phyloP scores from a whole-genome alignment of 2,113 vertebrate genomes.

The Podarcis muralis region DNA sequence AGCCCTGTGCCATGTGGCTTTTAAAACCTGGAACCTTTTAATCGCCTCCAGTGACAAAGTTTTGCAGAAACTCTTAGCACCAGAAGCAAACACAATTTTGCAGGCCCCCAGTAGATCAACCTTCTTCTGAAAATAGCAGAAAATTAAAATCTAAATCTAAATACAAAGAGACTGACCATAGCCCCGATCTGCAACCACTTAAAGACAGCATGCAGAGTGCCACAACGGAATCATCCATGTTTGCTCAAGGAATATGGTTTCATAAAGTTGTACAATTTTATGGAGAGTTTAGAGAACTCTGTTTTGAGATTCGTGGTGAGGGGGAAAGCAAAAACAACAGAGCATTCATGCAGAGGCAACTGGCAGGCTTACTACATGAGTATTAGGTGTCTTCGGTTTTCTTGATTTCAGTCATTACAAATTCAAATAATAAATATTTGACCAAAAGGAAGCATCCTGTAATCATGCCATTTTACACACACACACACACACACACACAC shows the following conservation, averaged over 20 bases:
- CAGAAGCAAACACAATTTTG: no score
- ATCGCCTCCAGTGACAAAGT: no score
- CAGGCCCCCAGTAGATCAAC: background rate
- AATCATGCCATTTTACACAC: constrained; percentile 32
- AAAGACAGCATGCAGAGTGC: background rate
- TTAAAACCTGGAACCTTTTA: no score
- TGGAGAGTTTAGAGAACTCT: background rate
- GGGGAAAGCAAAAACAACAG: no score
- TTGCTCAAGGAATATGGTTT: fast-evolving
- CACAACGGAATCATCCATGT: background rate
- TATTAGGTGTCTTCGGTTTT: constrained; percentile 51
- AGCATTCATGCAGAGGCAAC: constrained; percentile 12
- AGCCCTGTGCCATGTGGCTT: no score
- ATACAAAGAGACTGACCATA: background rate
- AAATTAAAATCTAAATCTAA: background rate
- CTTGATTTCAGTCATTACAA: constrained; percentile 65
- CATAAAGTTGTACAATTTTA: background rate
- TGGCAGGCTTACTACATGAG: constrained; percentile 7
- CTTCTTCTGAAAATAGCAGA: background rate
- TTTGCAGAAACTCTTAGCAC: no score
- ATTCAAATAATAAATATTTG: constrained; percentile 62
- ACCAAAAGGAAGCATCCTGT: constrained; percentile 60
- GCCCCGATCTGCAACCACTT: no score
- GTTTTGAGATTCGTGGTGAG: no score
- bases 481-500: no score